These are phyloP conservation scores for Heliothis peltigera DNA, from an alignment of 2,888 invertebrate species.

Conservation along the genomic window DNA sequence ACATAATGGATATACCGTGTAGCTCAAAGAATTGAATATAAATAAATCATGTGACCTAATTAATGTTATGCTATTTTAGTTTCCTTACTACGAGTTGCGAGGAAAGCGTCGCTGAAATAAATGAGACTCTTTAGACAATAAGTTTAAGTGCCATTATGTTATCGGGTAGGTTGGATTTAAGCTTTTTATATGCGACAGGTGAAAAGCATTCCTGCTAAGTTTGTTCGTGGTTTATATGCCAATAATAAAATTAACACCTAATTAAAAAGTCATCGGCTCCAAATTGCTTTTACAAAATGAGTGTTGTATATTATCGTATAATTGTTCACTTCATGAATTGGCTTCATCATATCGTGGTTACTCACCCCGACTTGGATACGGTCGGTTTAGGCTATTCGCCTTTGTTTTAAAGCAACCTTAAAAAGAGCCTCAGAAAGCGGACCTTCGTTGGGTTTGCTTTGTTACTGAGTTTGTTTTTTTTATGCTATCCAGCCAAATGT, in stretches of 20 bases:
- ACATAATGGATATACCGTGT: constrained; percentile 83
- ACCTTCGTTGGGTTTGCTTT: too few relatives aligned
- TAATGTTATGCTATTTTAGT: constrained; percentile 16
- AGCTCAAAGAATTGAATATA: constrained; percentile 83
- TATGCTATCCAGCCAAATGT: too few relatives aligned
- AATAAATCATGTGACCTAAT: constrained; percentile 81
- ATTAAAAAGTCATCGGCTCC: not conserved
- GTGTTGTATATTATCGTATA: constrained; percentile 2
- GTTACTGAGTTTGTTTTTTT: too few relatives aligned
- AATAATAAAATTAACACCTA: not conserved
- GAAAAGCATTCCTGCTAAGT: not conserved
- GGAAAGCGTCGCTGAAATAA: not conserved
- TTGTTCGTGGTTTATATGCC: not conserved
- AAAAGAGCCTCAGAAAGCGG: too few relatives aligned
- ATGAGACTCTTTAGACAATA: not conserved
- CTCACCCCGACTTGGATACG: too few relatives aligned
- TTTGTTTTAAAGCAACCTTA: too few relatives aligned
- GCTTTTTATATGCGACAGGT: not conserved
- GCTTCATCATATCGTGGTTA: too few relatives aligned
- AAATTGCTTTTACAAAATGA: not conserved
- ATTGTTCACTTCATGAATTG: constrained; percentile 8
- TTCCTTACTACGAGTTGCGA: not conserved
- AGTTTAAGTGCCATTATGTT: not conserved
- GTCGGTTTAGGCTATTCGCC: too few relatives aligned
- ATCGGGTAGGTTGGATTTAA: not conserved